Evolutionary conservation across 2,797 vertebrate genomes (phyloP), one percentile per base, ranked within the genome.

Genomic region (Pitangus sulphuratus): DNA sequence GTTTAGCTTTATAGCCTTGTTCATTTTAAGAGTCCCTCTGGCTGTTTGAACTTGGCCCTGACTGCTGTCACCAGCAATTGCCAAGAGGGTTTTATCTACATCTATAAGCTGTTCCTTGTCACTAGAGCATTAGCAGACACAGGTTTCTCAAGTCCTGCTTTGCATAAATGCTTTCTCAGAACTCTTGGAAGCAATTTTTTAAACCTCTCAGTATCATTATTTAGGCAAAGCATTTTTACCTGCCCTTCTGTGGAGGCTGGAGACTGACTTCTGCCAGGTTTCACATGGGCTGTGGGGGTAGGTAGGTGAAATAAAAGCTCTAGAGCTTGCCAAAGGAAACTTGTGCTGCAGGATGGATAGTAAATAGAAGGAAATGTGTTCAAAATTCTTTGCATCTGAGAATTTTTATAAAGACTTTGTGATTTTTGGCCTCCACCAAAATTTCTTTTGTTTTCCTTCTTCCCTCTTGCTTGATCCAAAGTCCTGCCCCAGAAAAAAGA

Each of bases 101-200:
- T 62, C 45, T 78, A 0, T 72, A 15, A 72, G 58, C 61, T 81
- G 30, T 2, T 78, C 42, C 50, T 56, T 81, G 45, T 69, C 76
- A 37, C 82, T 47, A 40, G 17, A 75, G 61, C 61, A 47, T 61
- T 71, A 75, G 22, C 25, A 78, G 75, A 48, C 45, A 20, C 45
- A 16, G 84, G 56, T 54, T 87, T 84, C 72, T 92, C 48, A 33
- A 9, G 64, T 72, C 58, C 42, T 50, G 17, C 26, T 86, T 86
- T 88, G 65, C 82, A 89, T 86, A 81, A 94, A 57, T 75, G 81
- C 57, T 91, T 93, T 90, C 89, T 88, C 24, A 26, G 84, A 94
- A 78, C 60, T 91, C 64, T 57, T 65, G 83, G 37, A 78, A 86
- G 22, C 12, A 5, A n/a, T 71, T 68, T 76, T 50, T 45, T n/a